These are phyloP conservation scores for Casuarius casuarius DNA, from an alignment of 2,113 vertebrate species.

Conservation along the genomic window DNA sequence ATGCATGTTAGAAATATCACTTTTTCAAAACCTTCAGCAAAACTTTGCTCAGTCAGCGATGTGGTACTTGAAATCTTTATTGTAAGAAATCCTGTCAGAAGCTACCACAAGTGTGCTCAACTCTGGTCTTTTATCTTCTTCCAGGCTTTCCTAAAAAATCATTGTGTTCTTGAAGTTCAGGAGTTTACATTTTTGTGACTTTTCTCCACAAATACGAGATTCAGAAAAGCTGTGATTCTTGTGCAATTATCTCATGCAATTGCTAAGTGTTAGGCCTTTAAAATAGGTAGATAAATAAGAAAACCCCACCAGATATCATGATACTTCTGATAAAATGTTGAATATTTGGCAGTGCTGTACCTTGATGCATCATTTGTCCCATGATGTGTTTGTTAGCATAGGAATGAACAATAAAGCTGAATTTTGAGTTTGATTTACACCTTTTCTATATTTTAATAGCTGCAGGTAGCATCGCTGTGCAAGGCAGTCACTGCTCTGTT, in stretches of 20 bases:
- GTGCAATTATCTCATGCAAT: background rate
- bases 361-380: background rate
- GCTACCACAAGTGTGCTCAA: background rate
- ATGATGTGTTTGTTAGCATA: background rate
- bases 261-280: background rate
- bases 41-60: background rate
- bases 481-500: background rate
- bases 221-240: background rate
- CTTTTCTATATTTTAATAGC: background rate
- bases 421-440: background rate
- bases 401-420: background rate
- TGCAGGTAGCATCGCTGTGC: background rate
- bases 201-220: background rate
- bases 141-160: background rate
- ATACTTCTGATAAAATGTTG: background rate
- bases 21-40: background rate
- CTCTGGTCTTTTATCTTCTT: too few species aligned
- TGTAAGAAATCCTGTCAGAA: background rate
- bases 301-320: background rate
- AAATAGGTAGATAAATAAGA: background rate
- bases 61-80: background rate
- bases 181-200: background rate
- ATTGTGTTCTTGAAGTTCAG: background rate
- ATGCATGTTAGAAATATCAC: background rate
- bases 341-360: background rate